Evolutionary conservation across 2,113 vertebrate genomes (phyloP).

Genomic region (Caracal caracal): DNA sequence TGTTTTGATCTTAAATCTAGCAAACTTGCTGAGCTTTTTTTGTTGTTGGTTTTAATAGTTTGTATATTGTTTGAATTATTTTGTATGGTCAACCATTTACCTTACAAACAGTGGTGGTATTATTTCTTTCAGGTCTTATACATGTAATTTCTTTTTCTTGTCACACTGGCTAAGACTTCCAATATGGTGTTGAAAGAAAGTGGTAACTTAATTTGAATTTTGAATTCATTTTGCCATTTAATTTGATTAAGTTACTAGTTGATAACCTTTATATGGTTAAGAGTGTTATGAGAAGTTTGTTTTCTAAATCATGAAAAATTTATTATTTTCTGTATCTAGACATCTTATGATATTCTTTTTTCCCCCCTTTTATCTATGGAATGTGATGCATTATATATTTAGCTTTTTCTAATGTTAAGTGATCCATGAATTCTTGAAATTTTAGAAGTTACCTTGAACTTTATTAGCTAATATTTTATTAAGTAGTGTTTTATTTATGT

Average conservation of each 20-base stretch:
- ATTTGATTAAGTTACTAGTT: background rate
- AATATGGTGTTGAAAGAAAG: background rate
- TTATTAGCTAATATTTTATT: background rate
- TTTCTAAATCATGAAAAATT: background rate
- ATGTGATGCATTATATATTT: background rate
- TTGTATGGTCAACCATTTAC: background rate
- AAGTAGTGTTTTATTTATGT: background rate
- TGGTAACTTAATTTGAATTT: background rate
- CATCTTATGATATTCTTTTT: background rate
- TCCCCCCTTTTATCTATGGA: background rate
- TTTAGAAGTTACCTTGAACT: background rate
- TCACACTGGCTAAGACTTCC: background rate
- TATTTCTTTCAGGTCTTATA: background rate
- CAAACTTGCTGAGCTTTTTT: background rate
- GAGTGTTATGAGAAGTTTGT: background rate
- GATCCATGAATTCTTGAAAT: background rate
- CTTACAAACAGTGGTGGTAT: background rate
- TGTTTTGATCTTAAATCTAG: background rate
- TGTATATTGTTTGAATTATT: background rate
- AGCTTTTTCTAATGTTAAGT: background rate
- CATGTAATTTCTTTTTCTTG: background rate
- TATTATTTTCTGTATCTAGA: background rate
- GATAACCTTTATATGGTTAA: background rate
- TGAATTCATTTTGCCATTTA: background rate
- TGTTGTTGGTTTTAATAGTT: background rate